A percentile compares a stretch with the other conserved stretches of the same genome.
These are phyloP conservation scores for Nipponacmea schrenckii DNA, from an alignment of 2,888 invertebrate genomes.

Conservation along the genomic window DNA sequence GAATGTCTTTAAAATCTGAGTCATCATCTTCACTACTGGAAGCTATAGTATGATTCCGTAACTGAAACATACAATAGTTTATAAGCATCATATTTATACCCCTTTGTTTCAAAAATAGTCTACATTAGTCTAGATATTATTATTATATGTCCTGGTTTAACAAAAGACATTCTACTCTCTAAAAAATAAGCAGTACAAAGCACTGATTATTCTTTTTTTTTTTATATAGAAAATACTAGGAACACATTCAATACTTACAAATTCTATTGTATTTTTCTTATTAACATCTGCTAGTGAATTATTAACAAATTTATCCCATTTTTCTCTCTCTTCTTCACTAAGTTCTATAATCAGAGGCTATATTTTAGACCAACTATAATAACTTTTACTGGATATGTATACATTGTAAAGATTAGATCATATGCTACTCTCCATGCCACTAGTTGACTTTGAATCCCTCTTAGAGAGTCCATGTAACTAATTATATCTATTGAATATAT, in stretches of 20 bases:
- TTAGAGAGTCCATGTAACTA: no score
- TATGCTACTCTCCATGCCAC: not conserved
- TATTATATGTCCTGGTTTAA: no score
- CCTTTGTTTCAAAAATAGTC: no score
- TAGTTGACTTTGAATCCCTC: no score
- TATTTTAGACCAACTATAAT: not conserved
- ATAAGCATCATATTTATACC: not conserved
- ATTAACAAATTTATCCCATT: conserved; percentile 69
- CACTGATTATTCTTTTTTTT: no score
- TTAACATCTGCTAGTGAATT: conserved; percentile 68
- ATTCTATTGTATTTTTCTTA: conserved; percentile 67
- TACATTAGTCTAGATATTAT: no score
- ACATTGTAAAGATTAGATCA: not conserved
- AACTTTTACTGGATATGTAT: not conserved
- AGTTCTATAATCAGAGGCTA: conserved; percentile 51
- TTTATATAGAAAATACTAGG: no score
- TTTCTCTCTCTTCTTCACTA: conserved; percentile 64
- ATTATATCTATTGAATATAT: no score
- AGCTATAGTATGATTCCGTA: conserved; percentile 63
- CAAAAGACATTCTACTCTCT: no score
- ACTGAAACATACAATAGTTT: conserved; percentile 40
- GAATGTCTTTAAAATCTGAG: conserved; percentile 71
- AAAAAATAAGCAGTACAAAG: no score
- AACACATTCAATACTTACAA: conserved; percentile 59
- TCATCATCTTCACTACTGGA: conserved; percentile 71